Percentiles rank a stretch among this genome's conserved stretches.
phyloP scores from a whole-genome alignment of 2,888 invertebrate species.

The Electrophaes corylata region DNA sequence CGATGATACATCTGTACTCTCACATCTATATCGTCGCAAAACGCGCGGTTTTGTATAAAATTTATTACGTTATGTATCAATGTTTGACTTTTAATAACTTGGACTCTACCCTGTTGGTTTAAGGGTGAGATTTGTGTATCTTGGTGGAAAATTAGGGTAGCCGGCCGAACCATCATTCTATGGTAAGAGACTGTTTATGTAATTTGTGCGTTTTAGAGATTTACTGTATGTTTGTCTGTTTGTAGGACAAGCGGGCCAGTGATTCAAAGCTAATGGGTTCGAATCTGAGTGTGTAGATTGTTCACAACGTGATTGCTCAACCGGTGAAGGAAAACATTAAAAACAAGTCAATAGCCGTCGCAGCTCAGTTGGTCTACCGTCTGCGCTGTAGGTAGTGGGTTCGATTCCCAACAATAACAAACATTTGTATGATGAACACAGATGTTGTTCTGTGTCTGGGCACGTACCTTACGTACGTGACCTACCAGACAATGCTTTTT shows the following conservation, averaged over 20 bases:
- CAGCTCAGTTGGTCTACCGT: no score
- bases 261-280: neutral
- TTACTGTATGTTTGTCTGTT: slow-evolving; percentile 43
- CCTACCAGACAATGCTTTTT: no score
- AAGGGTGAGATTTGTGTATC: slow-evolving; percentile 28
- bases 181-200: slow-evolving; percentile 48
- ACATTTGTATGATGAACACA: no score
- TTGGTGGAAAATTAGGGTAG: slow-evolving; percentile 39
- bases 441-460: no score
- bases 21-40: slow-evolving; percentile 42
- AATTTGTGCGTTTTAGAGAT: slow-evolving; percentile 51
- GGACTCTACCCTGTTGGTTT: slow-evolving; percentile 16
- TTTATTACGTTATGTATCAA: slow-evolving; percentile 54
- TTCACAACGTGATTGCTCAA: no score
- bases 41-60: slow-evolving; percentile 59
- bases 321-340: no score
- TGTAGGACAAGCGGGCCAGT: neutral
- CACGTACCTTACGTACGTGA: no score
- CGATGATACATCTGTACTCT: slow-evolving; percentile 27
- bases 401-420: no score
- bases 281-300: neutral
- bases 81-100: slow-evolving; percentile 18
- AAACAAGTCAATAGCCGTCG: no score
- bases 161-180: slow-evolving; percentile 43
- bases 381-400: no score